A percentile compares a stretch with the other conserved stretches of the same genome.
These are phyloP conservation scores for Anoura caudifer DNA, from an alignment of 2,113 vertebrate genomes.

Conservation along the genomic window DNA sequence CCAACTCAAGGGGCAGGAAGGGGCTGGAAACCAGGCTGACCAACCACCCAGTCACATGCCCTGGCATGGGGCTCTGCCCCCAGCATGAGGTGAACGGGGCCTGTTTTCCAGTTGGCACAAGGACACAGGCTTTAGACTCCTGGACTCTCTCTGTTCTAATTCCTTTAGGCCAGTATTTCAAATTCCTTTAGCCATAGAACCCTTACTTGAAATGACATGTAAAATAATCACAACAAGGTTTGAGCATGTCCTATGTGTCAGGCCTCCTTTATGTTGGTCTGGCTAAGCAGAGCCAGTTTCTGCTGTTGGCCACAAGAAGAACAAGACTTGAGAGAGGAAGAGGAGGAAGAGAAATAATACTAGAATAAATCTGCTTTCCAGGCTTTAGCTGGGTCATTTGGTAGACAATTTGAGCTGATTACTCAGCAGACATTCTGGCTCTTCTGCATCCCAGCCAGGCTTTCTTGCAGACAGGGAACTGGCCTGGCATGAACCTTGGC, in stretches of 20 bases:
- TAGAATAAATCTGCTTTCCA: not conserved
- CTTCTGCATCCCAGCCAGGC: not conserved
- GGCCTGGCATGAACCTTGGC: not conserved
- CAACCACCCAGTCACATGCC: rapidly evolving
- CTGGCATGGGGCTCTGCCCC: not conserved
- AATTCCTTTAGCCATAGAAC: not conserved
- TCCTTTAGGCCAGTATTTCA: not conserved
- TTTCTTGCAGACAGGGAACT: not conserved
- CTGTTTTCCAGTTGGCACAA: not conserved
- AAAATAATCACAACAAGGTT: not conserved
- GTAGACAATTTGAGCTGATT: not conserved
- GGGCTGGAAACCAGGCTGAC: not conserved
- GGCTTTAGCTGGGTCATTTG: not conserved
- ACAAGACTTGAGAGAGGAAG: too few species aligned
- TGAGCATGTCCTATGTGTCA: not conserved
- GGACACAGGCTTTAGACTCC: not conserved
- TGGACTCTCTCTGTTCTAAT: not conserved
- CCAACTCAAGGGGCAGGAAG: not conserved
- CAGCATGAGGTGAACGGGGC: not conserved
- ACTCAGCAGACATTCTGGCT: not conserved
- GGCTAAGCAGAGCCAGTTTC: not conserved
- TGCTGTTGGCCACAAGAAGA: not conserved
- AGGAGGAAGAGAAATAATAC: too few species aligned
- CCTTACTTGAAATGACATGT: not conserved
- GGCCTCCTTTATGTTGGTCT: not conserved